Conservation (phyloP, 2,113 vertebrate species). For the Petromus typicus region DNA sequence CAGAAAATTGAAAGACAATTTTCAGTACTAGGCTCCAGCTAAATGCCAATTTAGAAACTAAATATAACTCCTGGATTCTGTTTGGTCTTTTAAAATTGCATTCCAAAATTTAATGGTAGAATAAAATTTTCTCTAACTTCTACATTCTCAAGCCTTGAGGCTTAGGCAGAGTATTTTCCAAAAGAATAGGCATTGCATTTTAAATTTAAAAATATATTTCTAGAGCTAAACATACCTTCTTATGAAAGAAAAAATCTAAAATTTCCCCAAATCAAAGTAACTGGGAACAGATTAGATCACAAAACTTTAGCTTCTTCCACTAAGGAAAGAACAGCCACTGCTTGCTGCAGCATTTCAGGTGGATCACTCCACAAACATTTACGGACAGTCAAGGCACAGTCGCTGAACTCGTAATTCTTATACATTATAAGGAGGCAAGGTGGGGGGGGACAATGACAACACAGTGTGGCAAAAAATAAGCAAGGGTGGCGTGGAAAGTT, state of each 20-base stretch:
- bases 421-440: background rate
- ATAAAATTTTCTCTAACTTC: slow-evolving; percentile 24
- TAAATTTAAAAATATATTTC: slow-evolving; percentile 32
- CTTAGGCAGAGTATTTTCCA: slow-evolving; percentile 51
- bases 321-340: background rate
- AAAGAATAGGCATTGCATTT: background rate
- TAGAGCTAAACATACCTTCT: background rate
- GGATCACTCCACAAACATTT: background rate
- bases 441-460: background rate
- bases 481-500: background rate
- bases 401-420: background rate
- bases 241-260: background rate
- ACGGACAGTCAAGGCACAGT: background rate
- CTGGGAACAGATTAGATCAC: background rate
- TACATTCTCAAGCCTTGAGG: background rate
- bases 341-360: background rate
- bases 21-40: slow-evolving; percentile 64
- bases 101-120: slow-evolving; percentile 65
- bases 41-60: slow-evolving; percentile 74
- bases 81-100: slow-evolving; percentile 64
- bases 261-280: background rate
- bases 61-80: slow-evolving; percentile 70
- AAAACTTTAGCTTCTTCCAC: background rate
- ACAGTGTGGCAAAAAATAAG: background rate
- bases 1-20: slow-evolving; percentile 77